phyloP scores from a whole-genome alignment of 2,888 invertebrate species.

The Sabellastarte sp. region DNA sequence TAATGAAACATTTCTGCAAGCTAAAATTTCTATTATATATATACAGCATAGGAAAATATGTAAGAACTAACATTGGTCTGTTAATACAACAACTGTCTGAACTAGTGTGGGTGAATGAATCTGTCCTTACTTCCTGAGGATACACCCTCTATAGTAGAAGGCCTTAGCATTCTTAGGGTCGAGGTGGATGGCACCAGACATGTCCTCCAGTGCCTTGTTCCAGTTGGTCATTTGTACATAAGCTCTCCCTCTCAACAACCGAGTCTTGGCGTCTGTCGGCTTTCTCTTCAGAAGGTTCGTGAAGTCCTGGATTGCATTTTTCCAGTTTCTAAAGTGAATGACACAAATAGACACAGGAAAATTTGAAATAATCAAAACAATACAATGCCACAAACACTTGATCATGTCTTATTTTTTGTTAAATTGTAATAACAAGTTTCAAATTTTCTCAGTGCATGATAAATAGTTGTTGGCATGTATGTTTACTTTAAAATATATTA shows the following conservation, averaged over 20 bases:
- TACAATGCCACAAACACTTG: too few species aligned
- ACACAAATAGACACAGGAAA: conserved; percentile 2
- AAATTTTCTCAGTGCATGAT: too few species aligned
- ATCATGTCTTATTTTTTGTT: too few species aligned
- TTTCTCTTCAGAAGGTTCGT: conserved; percentile 52
- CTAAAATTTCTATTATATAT: too few species aligned
- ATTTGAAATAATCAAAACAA: background rate
- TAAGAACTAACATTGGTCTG: too few species aligned
- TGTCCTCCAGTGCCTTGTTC: conserved; percentile 53
- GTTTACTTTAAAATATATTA: too few species aligned
- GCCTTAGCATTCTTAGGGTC: conserved; percentile 55
- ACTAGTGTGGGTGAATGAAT: too few species aligned
- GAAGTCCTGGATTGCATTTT: conserved; percentile 54
- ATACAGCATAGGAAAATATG: too few species aligned
- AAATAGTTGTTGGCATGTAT: too few species aligned
- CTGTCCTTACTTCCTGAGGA: conserved; percentile 54
- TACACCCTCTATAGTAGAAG: conserved; percentile 55
- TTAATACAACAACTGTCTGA: too few species aligned
- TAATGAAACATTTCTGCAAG: too few species aligned
- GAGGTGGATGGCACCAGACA: conserved; percentile 57
- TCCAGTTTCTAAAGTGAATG: conserved; percentile 53
- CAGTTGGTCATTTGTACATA: conserved; percentile 50
- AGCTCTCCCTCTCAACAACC: conserved; percentile 51
- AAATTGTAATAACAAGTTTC: too few species aligned
- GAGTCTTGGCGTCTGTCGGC: conserved; percentile 45